Evolutionary conservation across 2,888 invertebrate genomes (phyloP), one percentile per base, ranked within the genome.

Genomic region (Megalurothrips usitatus): DNA sequence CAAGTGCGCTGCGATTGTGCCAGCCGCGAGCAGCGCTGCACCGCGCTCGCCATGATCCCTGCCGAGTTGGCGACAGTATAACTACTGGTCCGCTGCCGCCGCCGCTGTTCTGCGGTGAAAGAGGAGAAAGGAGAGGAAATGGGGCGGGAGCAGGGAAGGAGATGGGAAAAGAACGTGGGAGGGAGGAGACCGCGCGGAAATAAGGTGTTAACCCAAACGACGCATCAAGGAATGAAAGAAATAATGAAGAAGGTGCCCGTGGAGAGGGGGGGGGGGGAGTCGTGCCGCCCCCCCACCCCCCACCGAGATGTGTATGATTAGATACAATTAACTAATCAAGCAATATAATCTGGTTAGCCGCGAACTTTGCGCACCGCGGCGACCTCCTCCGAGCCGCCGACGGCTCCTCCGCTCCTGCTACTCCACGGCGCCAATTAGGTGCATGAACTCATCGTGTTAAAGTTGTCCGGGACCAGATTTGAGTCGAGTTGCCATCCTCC

Each of bases 361-460:
- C 23, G 68, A 68, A 68, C 68, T 68, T 68, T 68, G 68, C n/a
- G 68, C 23, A 11, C 68, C 68, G 68, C 68, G 9, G 14, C 58
- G 34, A 43, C 34, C 34, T 43, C 34, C 34, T 43, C 34, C 34
- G 3, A 2, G 34, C 34, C 34, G 52, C 9, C 26, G 23, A 0
- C 68, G 68, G 23, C 23, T 2, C 14, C 52, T 52, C 52, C 14
- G 52, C 52, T 52, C 52, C 49, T 11, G 49, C 14, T 14, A 11
- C 49, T 19, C 10, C 52, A 19, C 52, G 52, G 14, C 52, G 52
- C 68, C 68, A 68, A 68, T 68, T 68, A 68, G 68, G 68, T 68
- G 68, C 68, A 68, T 68, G 23, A 68, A 68, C 68, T 68, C 68
- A 68, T n/a, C 68, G 23, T 68, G 68, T 68, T 68, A 68, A 68